Evolutionary conservation across 2,113 vertebrate species (phyloP).

Genomic region (Okapia johnstoni): DNA sequence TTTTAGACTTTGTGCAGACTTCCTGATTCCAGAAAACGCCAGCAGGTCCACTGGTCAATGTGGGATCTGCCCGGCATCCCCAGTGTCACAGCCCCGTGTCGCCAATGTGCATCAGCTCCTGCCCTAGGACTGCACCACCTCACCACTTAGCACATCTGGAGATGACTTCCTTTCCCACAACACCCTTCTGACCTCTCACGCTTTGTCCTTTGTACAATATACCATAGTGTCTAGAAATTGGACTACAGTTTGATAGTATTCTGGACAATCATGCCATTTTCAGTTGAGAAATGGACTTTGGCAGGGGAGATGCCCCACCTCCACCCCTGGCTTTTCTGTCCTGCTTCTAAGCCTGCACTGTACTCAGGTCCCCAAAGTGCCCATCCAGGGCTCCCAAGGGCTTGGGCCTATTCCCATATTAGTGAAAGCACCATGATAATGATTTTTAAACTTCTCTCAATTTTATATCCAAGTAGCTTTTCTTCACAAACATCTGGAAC

Average conservation of each 20-base stretch:
- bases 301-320: not conserved
- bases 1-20: not conserved
- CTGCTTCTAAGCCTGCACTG: not conserved
- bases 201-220: not conserved
- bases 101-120: not conserved
- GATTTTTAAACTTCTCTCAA: not conserved
- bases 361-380: fast-evolving
- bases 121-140: not conserved
- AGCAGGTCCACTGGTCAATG: not conserved
- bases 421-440: no score
- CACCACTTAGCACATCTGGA: not conserved
- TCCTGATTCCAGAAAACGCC: not conserved
- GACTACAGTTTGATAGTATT: not conserved
- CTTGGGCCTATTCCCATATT: fast-evolving
- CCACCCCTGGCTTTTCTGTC: fast-evolving
- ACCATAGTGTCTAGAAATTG: not conserved
- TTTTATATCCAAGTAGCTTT: not conserved
- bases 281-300: not conserved
- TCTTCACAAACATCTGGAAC: not conserved
- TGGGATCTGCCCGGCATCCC: not conserved
- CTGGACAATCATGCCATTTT: not conserved
- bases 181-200: no score
- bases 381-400: not conserved
- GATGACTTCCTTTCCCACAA: not conserved
- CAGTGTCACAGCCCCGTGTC: not conserved